Evolutionary conservation across 2,113 vertebrate species (phyloP).

Genomic region (Polyodon spathula): DNA sequence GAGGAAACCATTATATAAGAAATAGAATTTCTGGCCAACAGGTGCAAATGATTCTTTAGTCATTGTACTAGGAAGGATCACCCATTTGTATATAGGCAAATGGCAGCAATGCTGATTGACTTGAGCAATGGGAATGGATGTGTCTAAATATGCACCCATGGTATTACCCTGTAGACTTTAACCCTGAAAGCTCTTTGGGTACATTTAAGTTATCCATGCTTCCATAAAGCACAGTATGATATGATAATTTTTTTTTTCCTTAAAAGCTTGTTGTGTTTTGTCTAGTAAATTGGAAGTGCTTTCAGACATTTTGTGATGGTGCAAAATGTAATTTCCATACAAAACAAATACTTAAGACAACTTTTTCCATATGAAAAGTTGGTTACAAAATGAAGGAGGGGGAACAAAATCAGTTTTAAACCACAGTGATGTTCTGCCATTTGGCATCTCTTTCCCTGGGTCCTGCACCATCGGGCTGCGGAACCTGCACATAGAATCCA

Average conservation of each 20-base stretch:
- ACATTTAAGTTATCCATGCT: too few species aligned
- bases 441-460: conserved; percentile 11
- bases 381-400: conserved; percentile 12
- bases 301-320: conserved; percentile 7
- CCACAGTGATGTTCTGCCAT: conserved; percentile 22
- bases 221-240: too few species aligned
- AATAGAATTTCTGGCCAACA: conserved; percentile 1
- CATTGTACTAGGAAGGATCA: too few species aligned
- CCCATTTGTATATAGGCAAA: conserved; percentile 19
- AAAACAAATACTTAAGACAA: conserved; percentile 3
- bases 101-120: neutral
- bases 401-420: conserved; percentile 14
- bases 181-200: too few species aligned
- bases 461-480: conserved; percentile 6
- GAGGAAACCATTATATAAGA: conserved; percentile 8
- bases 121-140: neutral
- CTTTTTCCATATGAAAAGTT: conserved; percentile 8
- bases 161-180: conserved; percentile 6
- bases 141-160: conserved; percentile 1
- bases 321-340: neutral
- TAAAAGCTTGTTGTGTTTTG: too few species aligned
- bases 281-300: too few species aligned
- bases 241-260: too few species aligned
- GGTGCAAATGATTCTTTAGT: too few species aligned
- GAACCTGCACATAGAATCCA: conserved; percentile 11